Conservation (phyloP, 2,888 invertebrate genomes). For the Nycteola revayana region DNA sequence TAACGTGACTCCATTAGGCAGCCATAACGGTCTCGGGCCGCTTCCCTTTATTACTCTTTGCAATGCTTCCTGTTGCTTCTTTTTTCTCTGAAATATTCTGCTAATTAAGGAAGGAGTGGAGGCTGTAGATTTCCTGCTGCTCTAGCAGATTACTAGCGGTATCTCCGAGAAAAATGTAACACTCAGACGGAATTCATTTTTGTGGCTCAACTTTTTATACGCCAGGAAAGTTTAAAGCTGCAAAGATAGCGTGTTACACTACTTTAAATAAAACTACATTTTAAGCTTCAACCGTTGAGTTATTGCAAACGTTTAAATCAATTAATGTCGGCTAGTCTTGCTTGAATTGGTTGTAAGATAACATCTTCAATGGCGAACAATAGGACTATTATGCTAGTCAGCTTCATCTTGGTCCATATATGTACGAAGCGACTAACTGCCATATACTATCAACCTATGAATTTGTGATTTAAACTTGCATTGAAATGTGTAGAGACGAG, state of each 20-base stretch:
- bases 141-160: constrained; percentile 69
- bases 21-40: constrained; percentile 61
- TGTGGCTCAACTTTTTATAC: constrained; percentile 53
- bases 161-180: constrained; percentile 65
- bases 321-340: constrained; percentile 47
- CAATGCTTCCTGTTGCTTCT: constrained; percentile 66
- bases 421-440: constrained; percentile 43
- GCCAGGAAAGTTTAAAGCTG: constrained; percentile 39
- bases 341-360: constrained; percentile 54
- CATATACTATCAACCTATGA: constrained; percentile 52
- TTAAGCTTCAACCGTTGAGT: constrained; percentile 7
- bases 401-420: constrained; percentile 49
- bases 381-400: constrained; percentile 60
- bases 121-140: constrained; percentile 74
- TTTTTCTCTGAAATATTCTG: constrained; percentile 72
- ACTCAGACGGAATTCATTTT: constrained; percentile 54
- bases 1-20: constrained; percentile 59
- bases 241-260: constrained; percentile 24
- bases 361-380: constrained; percentile 60
- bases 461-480: constrained; percentile 49
- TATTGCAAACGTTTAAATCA: constrained; percentile 39
- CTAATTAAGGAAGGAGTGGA: constrained; percentile 76
- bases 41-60: constrained; percentile 64
- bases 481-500: too few species aligned
- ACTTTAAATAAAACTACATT: constrained; percentile 17